Evolutionary conservation across 2,113 vertebrate species (phyloP).

Genomic region (Ondatra zibethicus): DNA sequence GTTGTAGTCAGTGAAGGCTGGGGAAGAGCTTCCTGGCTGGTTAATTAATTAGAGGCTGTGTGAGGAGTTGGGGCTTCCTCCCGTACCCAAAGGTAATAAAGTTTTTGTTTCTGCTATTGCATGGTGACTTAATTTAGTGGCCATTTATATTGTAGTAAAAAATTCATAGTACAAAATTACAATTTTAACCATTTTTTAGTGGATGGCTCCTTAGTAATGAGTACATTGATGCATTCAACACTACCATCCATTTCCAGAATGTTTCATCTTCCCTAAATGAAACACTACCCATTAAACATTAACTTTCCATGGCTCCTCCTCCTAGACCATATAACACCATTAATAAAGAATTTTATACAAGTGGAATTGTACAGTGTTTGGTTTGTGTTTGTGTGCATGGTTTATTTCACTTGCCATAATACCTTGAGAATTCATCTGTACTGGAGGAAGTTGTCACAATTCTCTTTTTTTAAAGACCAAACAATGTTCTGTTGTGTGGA

Average conservation of each 20-base stretch:
- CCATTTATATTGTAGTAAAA: not conserved
- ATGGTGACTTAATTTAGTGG: not conserved
- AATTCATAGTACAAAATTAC: not conserved
- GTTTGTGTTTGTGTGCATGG: not conserved
- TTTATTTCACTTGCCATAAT: not conserved
- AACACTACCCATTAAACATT: not conserved
- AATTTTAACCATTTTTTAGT: not conserved
- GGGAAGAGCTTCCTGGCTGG: too few species aligned
- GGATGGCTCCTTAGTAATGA: not conserved
- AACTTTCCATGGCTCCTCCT: not conserved
- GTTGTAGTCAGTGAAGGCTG: not conserved
- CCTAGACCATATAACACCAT: not conserved
- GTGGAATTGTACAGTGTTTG: not conserved
- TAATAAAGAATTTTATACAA: too few species aligned
- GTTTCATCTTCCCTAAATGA: not conserved
- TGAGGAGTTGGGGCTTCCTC: not conserved
- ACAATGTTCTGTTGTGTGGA: not conserved
- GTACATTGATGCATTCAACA: not conserved
- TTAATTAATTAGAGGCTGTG: not conserved
- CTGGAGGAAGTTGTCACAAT: not conserved
- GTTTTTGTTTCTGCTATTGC: not conserved
- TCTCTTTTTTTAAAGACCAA: not conserved
- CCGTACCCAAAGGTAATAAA: not conserved
- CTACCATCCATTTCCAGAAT: not conserved
- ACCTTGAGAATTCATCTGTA: not conserved